Percentiles rank a stretch among this genome's conserved stretches.
These are phyloP conservation scores for Sitophilus oryzae DNA, from an alignment of 1,140 invertebrate species.

Conservation along the genomic window DNA sequence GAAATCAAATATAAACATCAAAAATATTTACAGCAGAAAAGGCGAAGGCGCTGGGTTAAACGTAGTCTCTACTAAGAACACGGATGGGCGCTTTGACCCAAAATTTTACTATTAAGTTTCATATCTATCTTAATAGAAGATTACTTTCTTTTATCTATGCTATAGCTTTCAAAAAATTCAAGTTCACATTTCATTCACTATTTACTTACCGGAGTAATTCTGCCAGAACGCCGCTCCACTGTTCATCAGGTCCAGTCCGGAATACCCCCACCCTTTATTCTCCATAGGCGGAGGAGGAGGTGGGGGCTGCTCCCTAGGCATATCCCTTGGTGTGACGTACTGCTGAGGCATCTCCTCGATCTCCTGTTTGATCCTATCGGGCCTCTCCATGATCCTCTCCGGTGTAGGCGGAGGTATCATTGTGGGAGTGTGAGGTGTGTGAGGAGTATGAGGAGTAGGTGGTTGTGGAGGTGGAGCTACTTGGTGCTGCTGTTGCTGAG, in stretches of 20 bases:
- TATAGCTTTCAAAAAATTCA: no score
- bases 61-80: no score
- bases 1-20: no score
- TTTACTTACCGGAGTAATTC: slow-evolving; percentile 72
- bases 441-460: background rate
- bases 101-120: no score
- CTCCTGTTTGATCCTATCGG: slow-evolving; percentile 35
- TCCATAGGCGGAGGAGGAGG: slow-evolving; percentile 49
- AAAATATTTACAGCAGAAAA: no score
- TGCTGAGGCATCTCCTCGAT: slow-evolving; percentile 29
- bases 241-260: slow-evolving; percentile 68
- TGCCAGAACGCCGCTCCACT: slow-evolving; percentile 79
- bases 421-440: background rate
- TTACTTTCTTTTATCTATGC: no score
- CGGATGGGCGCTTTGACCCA: no score
- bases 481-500: slow-evolving; percentile 1
- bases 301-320: slow-evolving; percentile 23
- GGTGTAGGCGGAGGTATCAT: slow-evolving; percentile 10
- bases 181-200: no score
- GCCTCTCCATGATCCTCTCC: slow-evolving; percentile 26
- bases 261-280: slow-evolving; percentile 63
- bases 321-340: slow-evolving; percentile 20
- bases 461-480: background rate
- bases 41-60: no score
- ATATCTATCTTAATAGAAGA: no score